Conservation (phyloP, 1,140 invertebrate species). For the Drosophila ambigua region DNA sequence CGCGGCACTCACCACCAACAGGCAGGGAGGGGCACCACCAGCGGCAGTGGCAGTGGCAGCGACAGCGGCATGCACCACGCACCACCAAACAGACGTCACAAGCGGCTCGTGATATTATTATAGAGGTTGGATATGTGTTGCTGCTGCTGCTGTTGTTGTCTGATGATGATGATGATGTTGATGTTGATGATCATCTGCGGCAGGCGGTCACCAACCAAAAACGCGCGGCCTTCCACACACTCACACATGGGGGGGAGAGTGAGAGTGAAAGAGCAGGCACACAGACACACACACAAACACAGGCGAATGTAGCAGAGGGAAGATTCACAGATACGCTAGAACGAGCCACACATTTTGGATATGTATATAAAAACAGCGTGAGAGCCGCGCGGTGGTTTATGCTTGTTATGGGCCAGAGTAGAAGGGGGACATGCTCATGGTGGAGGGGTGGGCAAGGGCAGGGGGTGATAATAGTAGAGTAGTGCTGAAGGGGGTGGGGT, state of each 20-base stretch:
- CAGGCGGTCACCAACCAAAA: constrained; percentile 73
- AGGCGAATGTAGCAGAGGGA: neutral
- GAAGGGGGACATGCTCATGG: neutral
- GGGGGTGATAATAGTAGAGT: too few species aligned
- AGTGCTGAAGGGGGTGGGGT: neutral
- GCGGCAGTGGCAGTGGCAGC: too few species aligned
- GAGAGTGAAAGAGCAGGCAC: neutral
- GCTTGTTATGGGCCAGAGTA: constrained; percentile 55
- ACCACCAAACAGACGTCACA: too few species aligned
- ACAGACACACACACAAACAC: neutral
- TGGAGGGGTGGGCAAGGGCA: constrained; percentile 12
- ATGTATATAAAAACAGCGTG: constrained; percentile 30
- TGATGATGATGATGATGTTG: constrained; percentile 6
- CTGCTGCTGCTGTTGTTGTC: constrained; percentile 12
- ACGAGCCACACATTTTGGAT: too few species aligned
- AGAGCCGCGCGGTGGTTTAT: constrained; percentile 68
- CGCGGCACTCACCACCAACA: constrained; percentile 48
- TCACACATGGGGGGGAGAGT: constrained; percentile 1
- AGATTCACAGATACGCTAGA: too few species aligned
- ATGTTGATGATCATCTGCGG: constrained; percentile 61
- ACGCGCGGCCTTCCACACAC: constrained; percentile 69
- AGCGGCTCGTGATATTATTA: constrained; percentile 1
- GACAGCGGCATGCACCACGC: too few species aligned
- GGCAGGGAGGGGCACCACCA: neutral
- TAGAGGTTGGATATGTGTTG: neutral